Evolutionary conservation across 2,797 vertebrate species (phyloP), one percentile per base, ranked within the genome.

Genomic region (Hippoglossus hippoglossus): DNA sequence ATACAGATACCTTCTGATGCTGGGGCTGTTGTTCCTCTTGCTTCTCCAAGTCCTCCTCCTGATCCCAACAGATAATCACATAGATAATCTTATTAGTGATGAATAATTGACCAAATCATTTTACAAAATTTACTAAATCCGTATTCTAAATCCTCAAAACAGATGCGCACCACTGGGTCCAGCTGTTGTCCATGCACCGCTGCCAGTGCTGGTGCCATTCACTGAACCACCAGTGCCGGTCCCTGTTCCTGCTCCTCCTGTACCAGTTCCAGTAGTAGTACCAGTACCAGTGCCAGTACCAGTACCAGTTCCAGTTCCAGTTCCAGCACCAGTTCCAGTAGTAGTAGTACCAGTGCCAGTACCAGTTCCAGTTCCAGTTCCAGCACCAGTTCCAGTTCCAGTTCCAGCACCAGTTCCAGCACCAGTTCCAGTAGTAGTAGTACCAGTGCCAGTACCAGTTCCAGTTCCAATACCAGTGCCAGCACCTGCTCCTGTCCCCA

Each of bases 1-100:
- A 25, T 24, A 26, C 24, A 73, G 31, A 24, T 90, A 86, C 90
- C 89, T 87, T 87, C 84, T 73, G 80, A 21, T 75, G 22, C 26
- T 22, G 92, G 88, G 41, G 71, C 31, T 53, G 58, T 65, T 62
- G 90, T 91, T 21, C 57, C 71, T 70, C 77, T 79, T 72, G 74
- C 65, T 41, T 8, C n/a, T 73, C 76, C 81, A 67, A 41, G 22
- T 73, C 71, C 66, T 75, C 77, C 60, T 69, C 71, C 89, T 87
- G 79, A 63, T 75, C 58, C 70, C 74, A 57, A 19, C 77, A 51
- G 13, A 64, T 41, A n/a, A 26, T 65, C 21, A 50, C 31, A 75
- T 8, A 77, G 4, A 67, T 65, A 2, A 66, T 41, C 12, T 26
- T 16, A 55, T n/a, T 47, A 26, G 12, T 60, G 4, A 31, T 31